Conservation (phyloP, 2,888 invertebrate genomes). For the Xylota sylvarum region DNA sequence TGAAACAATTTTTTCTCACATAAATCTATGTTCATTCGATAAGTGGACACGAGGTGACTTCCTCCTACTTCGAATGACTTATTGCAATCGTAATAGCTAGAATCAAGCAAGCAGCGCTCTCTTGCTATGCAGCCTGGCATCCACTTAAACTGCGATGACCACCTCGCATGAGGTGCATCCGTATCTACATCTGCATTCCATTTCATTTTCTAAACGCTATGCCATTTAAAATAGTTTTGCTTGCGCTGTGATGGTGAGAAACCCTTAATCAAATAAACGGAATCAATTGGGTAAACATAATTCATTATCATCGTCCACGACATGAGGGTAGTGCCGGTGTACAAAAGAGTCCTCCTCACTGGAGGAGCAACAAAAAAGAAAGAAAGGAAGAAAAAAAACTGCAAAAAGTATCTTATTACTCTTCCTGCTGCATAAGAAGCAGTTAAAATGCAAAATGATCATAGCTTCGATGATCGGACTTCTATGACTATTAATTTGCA, state of each 20-base stretch:
- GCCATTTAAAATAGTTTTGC: slow-evolving; percentile 20
- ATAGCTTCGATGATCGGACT: slow-evolving; percentile 51
- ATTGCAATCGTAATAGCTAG: slow-evolving; percentile 30
- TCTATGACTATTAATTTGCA: slow-evolving; percentile 71
- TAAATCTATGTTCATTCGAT: slow-evolving; percentile 20
- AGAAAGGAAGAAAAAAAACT: too few species aligned
- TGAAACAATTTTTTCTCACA: slow-evolving; percentile 11
- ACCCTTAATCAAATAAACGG: slow-evolving; percentile 68
- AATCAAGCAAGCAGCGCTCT: too few species aligned
- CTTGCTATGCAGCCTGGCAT: background rate
- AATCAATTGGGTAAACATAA: slow-evolving; percentile 72
- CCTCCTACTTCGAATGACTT: slow-evolving; percentile 36
- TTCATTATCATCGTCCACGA: slow-evolving; percentile 70
- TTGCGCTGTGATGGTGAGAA: slow-evolving; percentile 21
- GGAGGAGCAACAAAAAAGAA: background rate
- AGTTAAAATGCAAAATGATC: slow-evolving; percentile 59
- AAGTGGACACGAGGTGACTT: slow-evolving; percentile 23
- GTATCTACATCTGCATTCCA: slow-evolving; percentile 20
- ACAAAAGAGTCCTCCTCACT: slow-evolving; percentile 15
- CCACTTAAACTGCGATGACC: background rate
- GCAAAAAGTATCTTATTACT: background rate
- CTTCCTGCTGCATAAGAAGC: slow-evolving; percentile 69
- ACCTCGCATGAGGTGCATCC: slow-evolving; percentile 11
- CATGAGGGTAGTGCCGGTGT: slow-evolving; percentile 64
- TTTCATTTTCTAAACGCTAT: slow-evolving; percentile 43